phyloP scores from a whole-genome alignment of 2,888 invertebrate genomes.

The Dicyrtoma fusca region DNA sequence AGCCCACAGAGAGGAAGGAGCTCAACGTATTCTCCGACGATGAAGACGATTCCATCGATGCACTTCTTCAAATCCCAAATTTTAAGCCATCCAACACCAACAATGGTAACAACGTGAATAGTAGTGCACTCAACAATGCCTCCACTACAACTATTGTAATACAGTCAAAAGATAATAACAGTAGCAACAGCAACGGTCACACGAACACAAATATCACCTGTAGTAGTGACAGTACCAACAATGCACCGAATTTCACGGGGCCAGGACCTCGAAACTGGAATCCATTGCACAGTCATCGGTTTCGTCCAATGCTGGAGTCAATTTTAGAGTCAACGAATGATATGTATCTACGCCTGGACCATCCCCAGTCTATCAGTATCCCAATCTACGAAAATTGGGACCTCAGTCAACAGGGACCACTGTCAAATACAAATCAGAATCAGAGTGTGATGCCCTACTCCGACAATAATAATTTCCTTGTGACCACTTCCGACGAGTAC shows the following conservation, averaged over 20 bases:
- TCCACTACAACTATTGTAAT: neutral
- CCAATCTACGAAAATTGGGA: slow-evolving; percentile 55
- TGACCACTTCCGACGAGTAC: too few species aligned
- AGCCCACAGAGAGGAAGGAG: neutral
- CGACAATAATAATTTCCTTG: neutral
- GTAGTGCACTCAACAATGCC: too few species aligned
- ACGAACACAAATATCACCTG: neutral
- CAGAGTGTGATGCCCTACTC: neutral
- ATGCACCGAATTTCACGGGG: slow-evolving; percentile 21
- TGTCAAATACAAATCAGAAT: neutral
- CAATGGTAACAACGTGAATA: slow-evolving; percentile 9
- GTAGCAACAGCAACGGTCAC: neutral
- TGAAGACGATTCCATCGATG: slow-evolving; percentile 52
- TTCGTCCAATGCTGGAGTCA: slow-evolving; percentile 50
- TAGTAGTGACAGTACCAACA: neutral
- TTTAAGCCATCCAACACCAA: neutral
- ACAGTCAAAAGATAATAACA: neutral
- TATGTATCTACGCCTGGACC: slow-evolving; percentile 29
- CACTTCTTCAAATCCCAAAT: slow-evolving; percentile 42
- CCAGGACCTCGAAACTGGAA: slow-evolving; percentile 43
- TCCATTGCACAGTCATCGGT: slow-evolving; percentile 42
- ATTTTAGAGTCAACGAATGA: slow-evolving; percentile 48
- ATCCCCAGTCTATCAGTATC: too few species aligned
- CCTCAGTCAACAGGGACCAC: slow-evolving; percentile 9
- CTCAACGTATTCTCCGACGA: slow-evolving; percentile 48